Conservation (phyloP, 1,140 invertebrate genomes). For the Cherax destructor region DNA sequence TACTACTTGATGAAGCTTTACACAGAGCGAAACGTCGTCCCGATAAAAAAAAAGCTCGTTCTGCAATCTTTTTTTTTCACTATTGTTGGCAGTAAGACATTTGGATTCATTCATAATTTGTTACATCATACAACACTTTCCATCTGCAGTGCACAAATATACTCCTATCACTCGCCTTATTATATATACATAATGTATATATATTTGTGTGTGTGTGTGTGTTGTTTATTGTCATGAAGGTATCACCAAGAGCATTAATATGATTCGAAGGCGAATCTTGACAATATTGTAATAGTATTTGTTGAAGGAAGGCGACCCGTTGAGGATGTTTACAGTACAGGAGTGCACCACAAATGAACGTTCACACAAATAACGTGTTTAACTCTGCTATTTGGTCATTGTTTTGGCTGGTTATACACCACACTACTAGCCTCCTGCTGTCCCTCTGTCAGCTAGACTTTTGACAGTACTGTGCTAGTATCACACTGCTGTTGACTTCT, state of each 20-base stretch:
- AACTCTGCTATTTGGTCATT: conserved; percentile 9
- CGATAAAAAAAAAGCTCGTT: too few species aligned
- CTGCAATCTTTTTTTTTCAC: too few species aligned
- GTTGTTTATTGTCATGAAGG: too few species aligned
- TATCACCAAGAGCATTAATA: too few species aligned
- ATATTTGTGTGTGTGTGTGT: neutral
- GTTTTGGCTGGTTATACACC: conserved; percentile 1
- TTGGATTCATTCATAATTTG: too few species aligned
- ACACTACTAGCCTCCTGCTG: neutral
- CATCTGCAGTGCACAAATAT: neutral
- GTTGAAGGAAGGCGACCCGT: too few species aligned
- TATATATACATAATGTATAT: neutral
- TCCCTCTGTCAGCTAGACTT: neutral
- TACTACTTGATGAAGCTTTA: too few species aligned
- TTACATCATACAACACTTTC: neutral
- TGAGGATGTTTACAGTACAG: neutral
- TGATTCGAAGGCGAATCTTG: too few species aligned
- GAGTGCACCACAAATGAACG: conserved; percentile 17
- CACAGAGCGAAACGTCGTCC: too few species aligned
- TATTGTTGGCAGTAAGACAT: too few species aligned
- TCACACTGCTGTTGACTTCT: neutral
- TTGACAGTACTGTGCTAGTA: neutral
- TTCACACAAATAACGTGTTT: conserved; percentile 3
- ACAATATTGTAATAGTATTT: too few species aligned
- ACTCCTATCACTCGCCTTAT: neutral